Evolutionary conservation across 2,113 vertebrate species (phyloP).

Genomic region (Excalfactoria chinensis): DNA sequence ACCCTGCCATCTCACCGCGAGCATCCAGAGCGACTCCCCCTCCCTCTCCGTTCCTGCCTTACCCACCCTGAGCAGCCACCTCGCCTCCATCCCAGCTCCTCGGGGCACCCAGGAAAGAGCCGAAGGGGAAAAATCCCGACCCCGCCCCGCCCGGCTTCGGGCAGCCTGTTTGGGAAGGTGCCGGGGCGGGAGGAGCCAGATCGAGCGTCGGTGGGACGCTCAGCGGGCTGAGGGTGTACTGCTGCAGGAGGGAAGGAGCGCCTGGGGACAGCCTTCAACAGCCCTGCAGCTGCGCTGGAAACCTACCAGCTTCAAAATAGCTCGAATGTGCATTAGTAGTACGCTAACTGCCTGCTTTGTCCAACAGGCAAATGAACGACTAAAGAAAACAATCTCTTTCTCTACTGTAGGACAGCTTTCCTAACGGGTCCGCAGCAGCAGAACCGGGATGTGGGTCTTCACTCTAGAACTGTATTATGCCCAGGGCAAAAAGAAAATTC

Average conservation of each 20-base stretch:
- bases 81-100: background rate
- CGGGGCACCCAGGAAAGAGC: background rate
- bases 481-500: background rate
- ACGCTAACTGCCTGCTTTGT: background rate
- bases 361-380: background rate
- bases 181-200: background rate
- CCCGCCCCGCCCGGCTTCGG: background rate
- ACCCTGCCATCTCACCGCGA: background rate
- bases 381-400: background rate
- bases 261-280: background rate
- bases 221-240: background rate
- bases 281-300: background rate
- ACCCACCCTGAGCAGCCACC: background rate
- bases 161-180: background rate
- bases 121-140: background rate
- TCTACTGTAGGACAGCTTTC: background rate
- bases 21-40: background rate
- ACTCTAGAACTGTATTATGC: rapidly evolving
- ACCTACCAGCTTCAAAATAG: background rate
- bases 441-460: background rate
- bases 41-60: background rate
- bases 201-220: background rate
- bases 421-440: background rate
- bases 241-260: background rate
- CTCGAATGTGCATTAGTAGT: background rate